A percentile compares a stretch with the other conserved stretches of the same genome.
phyloP scores from a whole-genome alignment of 2,797 vertebrate species.

The Chlorospingus semifuscus region DNA sequence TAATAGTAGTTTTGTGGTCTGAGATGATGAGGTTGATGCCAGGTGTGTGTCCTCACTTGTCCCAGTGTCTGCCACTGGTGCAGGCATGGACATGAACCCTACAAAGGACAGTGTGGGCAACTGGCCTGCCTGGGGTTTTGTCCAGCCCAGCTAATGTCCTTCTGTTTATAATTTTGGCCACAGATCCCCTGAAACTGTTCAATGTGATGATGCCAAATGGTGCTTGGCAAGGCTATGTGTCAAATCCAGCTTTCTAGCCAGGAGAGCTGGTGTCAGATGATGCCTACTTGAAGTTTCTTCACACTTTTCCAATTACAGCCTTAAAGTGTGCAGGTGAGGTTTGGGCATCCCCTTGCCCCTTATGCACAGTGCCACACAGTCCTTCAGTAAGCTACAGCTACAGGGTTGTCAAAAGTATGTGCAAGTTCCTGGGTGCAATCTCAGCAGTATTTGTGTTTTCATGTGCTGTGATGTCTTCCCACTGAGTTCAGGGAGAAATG shows the following conservation, averaged over 20 bases:
- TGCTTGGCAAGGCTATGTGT: not conserved
- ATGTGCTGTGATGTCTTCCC: not conserved
- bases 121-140: not conserved
- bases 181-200: not conserved
- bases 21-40: not conserved
- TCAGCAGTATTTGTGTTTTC: not conserved
- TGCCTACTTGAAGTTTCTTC: not conserved
- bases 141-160: not conserved
- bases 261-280: not conserved
- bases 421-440: not conserved
- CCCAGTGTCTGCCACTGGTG: not conserved
- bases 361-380: no score
- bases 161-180: not conserved
- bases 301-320: not conserved
- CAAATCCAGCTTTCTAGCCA: not conserved
- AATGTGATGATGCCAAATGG: not conserved
- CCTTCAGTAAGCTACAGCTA: not conserved
- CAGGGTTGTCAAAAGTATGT: not conserved
- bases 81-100: not conserved
- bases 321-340: not conserved
- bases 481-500: fast-evolving
- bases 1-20: not conserved
- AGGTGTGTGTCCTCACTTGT: not conserved
- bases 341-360: not conserved
- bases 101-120: not conserved